Conservation (phyloP, 2,113 vertebrate species). For the Sebastes fasciatus region DNA sequence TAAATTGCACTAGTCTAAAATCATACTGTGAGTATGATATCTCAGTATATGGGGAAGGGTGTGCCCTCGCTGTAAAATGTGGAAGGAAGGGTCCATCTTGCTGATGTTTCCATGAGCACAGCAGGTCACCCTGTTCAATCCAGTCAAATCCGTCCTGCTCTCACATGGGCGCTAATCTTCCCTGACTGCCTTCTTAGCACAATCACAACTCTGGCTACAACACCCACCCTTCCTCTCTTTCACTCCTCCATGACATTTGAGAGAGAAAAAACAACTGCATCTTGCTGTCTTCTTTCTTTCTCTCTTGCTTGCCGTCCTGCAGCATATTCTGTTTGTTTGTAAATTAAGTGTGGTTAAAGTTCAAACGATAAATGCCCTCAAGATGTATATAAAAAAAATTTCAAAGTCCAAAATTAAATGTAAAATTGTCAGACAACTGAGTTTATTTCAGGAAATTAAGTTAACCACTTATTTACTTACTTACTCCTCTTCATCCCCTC, state of each 20-base stretch:
- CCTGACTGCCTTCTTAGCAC: conserved; percentile 73
- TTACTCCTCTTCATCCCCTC: too few species aligned
- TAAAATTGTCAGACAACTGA: not conserved
- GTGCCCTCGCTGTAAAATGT: conserved; percentile 9
- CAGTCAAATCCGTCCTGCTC: conserved; percentile 72
- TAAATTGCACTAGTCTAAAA: not conserved
- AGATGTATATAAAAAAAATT: not conserved
- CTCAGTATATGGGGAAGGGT: not conserved
- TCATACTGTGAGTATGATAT: not conserved
- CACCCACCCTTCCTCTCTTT: conserved; percentile 10
- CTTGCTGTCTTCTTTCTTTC: not conserved
- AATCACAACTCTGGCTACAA: conserved; percentile 39
- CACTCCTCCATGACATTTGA: conserved; percentile 12
- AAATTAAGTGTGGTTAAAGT: not conserved
- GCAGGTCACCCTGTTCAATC: conserved; percentile 75
- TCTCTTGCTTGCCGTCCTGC: not conserved
- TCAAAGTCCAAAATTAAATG: not conserved
- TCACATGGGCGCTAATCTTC: conserved; percentile 80
- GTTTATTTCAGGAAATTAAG: not conserved
- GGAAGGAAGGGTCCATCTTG: conserved; percentile 49
- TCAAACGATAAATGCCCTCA: not conserved
- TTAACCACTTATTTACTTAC: too few species aligned
- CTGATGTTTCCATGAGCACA: conserved; percentile 73
- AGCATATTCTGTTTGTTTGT: not conserved
- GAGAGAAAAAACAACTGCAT: not conserved